Conservation (phyloP, 2,888 invertebrate species). For the Uropetala carovei region DNA sequence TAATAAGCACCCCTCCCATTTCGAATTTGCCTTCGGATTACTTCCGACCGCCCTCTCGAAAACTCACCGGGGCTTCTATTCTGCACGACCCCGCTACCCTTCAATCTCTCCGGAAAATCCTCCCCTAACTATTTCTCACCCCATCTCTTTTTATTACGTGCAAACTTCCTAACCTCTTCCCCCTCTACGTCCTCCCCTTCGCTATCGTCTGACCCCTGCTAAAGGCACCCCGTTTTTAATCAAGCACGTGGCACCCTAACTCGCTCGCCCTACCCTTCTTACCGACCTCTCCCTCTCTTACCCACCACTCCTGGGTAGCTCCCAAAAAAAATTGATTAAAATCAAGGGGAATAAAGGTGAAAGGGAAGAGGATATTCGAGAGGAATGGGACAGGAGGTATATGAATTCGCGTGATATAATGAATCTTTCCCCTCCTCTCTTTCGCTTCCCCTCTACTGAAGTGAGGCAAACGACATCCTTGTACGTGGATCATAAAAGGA, state of each 20-base stretch:
- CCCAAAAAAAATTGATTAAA: slow-evolving; percentile 25
- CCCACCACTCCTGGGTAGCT: not conserved
- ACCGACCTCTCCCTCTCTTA: too few relatives aligned
- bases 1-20: too few relatives aligned
- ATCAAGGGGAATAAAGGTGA: not conserved
- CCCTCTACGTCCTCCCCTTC: not conserved
- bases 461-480: not conserved
- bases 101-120: too few relatives aligned
- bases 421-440: not conserved
- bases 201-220: not conserved
- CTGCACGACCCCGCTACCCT: too few relatives aligned
- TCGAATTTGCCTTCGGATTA: too few relatives aligned
- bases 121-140: too few relatives aligned
- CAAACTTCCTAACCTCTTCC: not conserved
- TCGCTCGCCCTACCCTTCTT: not conserved
- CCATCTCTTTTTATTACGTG: too few relatives aligned
- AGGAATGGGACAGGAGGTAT: not conserved
- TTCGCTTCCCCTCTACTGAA: not conserved
- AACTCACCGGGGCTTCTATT: too few relatives aligned
- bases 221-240: slow-evolving; percentile 2
- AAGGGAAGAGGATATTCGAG: not conserved
- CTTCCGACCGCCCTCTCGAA: too few relatives aligned
- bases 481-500: not conserved
- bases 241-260: slow-evolving; percentile 6
- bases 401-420: slow-evolving; percentile 11